Evolutionary conservation across 2,113 vertebrate genomes (phyloP).

Genomic region (Megatriorchis doriae): DNA sequence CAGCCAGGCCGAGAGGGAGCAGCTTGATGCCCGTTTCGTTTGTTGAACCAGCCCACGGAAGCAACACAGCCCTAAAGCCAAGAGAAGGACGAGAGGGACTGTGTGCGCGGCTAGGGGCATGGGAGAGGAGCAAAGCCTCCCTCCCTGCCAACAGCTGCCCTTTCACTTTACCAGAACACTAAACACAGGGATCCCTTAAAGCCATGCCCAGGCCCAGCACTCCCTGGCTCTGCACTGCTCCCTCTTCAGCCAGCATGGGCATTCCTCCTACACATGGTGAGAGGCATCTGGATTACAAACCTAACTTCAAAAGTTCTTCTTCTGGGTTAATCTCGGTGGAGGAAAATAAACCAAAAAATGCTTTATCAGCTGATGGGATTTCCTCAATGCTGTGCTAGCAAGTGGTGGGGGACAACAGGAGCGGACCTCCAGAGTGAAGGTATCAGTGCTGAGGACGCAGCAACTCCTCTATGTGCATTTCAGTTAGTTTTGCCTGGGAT

Average conservation of each 20-base stretch:
- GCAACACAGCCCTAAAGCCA: not conserved
- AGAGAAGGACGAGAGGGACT: not conserved
- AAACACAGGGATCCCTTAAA: not conserved
- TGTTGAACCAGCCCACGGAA: not conserved
- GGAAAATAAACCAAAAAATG: not conserved
- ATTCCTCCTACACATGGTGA: not conserved
- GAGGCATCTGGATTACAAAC: not conserved
- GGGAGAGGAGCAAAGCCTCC: not conserved
- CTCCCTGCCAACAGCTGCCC: not conserved
- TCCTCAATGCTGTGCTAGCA: not conserved
- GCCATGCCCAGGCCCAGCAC: not conserved
- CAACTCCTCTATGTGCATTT: not conserved
- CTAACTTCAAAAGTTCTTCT: not conserved
- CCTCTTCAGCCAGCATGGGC: not conserved
- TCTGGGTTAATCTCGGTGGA: not conserved
- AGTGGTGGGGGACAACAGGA: not conserved
- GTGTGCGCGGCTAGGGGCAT: rapidly evolving
- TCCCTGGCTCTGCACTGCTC: too few species aligned
- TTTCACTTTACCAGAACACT: not conserved
- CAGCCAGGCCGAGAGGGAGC: not conserved
- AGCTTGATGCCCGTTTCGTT: rapidly evolving
- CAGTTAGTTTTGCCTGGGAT: not conserved
- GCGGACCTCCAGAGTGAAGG: not conserved
- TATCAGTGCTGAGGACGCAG: not conserved
- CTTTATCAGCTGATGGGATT: not conserved